Conservation (phyloP, 2,888 invertebrate genomes). For the Acrobasis suavella region DNA sequence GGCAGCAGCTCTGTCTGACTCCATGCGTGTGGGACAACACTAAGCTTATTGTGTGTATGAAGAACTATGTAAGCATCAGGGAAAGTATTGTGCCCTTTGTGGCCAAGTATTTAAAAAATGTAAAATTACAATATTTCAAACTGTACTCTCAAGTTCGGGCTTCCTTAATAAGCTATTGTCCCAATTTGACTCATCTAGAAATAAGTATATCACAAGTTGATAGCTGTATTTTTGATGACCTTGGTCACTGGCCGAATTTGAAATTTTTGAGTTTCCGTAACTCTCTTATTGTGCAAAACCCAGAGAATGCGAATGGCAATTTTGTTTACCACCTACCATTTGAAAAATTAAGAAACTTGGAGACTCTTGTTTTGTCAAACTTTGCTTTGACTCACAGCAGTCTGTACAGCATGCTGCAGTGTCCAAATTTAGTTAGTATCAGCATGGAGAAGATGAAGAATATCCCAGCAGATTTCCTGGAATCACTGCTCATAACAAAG, state of each 20-base stretch:
- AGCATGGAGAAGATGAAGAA: slow-evolving; percentile 82
- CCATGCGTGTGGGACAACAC: slow-evolving; percentile 80
- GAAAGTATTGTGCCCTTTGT: slow-evolving; percentile 80
- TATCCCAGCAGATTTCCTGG: slow-evolving; percentile 75
- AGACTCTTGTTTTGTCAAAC: slow-evolving; percentile 74
- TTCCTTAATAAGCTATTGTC: slow-evolving; percentile 76
- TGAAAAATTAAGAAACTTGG: slow-evolving; percentile 70
- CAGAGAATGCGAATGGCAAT: slow-evolving; percentile 72
- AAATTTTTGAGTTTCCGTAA: slow-evolving; percentile 79
- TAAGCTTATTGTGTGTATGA: slow-evolving; percentile 78
- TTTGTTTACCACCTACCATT: slow-evolving; percentile 78
- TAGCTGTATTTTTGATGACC: slow-evolving; percentile 78
- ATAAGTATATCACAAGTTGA: slow-evolving; percentile 81
- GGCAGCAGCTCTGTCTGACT: slow-evolving; percentile 76
- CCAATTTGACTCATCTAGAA: slow-evolving; percentile 79
- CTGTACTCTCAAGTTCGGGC: slow-evolving; percentile 77
- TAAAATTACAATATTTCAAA: slow-evolving; percentile 80
- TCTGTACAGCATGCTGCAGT: slow-evolving; percentile 75
- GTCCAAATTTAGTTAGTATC: slow-evolving; percentile 73
- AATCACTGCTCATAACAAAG: slow-evolving; percentile 70
- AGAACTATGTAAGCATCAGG: slow-evolving; percentile 76
- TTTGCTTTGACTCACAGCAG: slow-evolving; percentile 76
- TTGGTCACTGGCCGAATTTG: slow-evolving; percentile 75
- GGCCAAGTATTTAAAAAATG: slow-evolving; percentile 77
- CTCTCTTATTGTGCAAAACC: slow-evolving; percentile 74